A percentile compares a stretch with the other conserved stretches of the same genome.
Conservation (phyloP, 2,888 invertebrate genomes). For the Apantesis nais region DNA sequence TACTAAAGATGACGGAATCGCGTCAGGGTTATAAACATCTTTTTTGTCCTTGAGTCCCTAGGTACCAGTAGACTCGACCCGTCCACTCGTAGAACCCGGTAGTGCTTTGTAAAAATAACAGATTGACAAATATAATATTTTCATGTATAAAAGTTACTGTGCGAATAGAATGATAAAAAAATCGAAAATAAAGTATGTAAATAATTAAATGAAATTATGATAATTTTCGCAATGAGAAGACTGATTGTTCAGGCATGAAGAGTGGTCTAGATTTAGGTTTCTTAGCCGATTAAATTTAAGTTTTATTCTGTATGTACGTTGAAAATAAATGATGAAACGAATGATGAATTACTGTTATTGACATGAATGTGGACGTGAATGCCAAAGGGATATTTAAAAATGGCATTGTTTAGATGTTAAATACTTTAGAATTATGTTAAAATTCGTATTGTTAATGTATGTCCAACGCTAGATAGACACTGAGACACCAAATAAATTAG, state of each 20-base stretch:
- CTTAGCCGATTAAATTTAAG: slow-evolving; percentile 74
- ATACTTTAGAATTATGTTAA: slow-evolving; percentile 46
- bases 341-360: slow-evolving; percentile 52
- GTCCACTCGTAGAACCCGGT: slow-evolving; percentile 68
- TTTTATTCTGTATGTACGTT: slow-evolving; percentile 67
- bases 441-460: slow-evolving; percentile 52
- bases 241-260: slow-evolving; percentile 82
- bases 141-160: slow-evolving; percentile 58
- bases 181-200: slow-evolving; percentile 68
- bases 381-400: slow-evolving; percentile 55
- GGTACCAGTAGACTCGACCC: slow-evolving; percentile 57
- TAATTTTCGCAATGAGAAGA: slow-evolving; percentile 85
- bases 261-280: slow-evolving; percentile 77
- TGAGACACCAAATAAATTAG: slow-evolving; percentile 53
- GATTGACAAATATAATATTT: slow-evolving; percentile 48
- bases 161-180: slow-evolving; percentile 58
- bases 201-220: slow-evolving; percentile 65
- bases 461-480: slow-evolving; percentile 59
- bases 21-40: not conserved
- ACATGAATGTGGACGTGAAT: slow-evolving; percentile 49
- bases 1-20: not conserved
- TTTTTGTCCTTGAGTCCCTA: not conserved
- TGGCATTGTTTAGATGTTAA: slow-evolving; percentile 54
- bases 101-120: slow-evolving; percentile 57
- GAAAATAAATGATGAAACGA: slow-evolving; percentile 57